Percentiles rank a stretch among this genome's conserved stretches.
Conservation (phyloP, 2,888 invertebrate species). For the Achlya flavicornis region DNA sequence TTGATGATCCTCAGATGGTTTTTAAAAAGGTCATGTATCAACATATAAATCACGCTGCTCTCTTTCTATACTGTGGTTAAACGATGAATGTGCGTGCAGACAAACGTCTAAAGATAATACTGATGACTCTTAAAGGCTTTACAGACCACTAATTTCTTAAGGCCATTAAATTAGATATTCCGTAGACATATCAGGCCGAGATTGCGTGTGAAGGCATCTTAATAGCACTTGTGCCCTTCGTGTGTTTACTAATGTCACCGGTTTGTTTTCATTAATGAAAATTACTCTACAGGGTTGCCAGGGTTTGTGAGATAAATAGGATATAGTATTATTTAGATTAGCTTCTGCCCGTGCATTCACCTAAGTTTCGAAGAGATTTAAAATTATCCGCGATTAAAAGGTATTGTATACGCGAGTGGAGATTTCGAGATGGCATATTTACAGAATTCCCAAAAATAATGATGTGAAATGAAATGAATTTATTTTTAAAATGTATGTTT, state of each 20-base stretch:
- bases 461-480: too few species aligned
- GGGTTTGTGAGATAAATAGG: not conserved
- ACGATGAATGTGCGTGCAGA: not conserved
- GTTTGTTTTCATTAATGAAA: constrained; percentile 28
- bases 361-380: too few species aligned
- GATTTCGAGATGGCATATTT: too few species aligned
- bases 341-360: too few species aligned
- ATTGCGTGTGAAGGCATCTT: constrained; percentile 19
- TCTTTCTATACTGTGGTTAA: not conserved
- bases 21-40: too few species aligned
- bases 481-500: too few species aligned
- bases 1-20: too few species aligned
- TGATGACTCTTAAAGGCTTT: not conserved
- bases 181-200: constrained; percentile 8
- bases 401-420: too few species aligned
- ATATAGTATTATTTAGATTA: not conserved
- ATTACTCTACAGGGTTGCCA: constrained; percentile 16
- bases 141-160: not conserved
- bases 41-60: too few species aligned
- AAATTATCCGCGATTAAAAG: too few species aligned
- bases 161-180: constrained; percentile 7
- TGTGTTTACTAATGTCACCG: constrained; percentile 24
- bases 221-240: constrained; percentile 21
- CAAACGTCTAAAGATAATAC: not conserved
- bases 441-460: too few species aligned